phyloP scores from a whole-genome alignment of 2,888 invertebrate species.

The Lymantria monacha region DNA sequence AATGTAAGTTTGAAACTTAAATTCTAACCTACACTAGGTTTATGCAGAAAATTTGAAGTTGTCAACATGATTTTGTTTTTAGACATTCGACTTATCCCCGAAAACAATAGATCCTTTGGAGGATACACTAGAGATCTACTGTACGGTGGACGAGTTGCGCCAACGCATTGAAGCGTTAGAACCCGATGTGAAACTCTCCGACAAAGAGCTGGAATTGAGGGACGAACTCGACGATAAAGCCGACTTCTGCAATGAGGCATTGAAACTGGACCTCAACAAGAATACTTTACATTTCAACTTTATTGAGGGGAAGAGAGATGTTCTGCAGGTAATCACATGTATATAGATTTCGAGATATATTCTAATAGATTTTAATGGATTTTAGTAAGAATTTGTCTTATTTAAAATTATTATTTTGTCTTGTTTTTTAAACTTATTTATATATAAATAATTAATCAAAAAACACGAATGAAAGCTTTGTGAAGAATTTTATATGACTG shows the following conservation, averaged over 20 bases:
- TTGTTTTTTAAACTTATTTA: no score
- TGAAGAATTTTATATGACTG: no score
- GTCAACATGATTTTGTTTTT: constrained; percentile 27
- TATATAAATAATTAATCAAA: no score
- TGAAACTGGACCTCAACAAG: constrained; percentile 58
- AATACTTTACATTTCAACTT: constrained; percentile 75
- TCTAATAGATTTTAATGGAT: neutral
- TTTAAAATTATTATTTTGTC: no score
- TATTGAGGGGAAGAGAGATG: constrained; percentile 74
- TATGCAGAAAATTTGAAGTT: no score
- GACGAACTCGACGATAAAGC: constrained; percentile 47
- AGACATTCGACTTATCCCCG: constrained; percentile 76
- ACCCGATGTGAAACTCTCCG: constrained; percentile 59
- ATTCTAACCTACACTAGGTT: no score
- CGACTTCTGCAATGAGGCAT: constrained; percentile 17
- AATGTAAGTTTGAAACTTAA: no score
- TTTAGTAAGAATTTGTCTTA: no score
- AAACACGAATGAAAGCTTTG: no score
- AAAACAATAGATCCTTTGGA: constrained; percentile 78
- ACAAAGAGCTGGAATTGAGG: constrained; percentile 31
- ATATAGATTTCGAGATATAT: neutral
- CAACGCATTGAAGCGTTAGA: constrained; percentile 77
- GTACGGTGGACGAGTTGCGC: constrained; percentile 85
- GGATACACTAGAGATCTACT: constrained; percentile 84
- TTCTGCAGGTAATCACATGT: constrained; percentile 57